Conservation (phyloP, 2,797 vertebrate species). For the Smutsia temminckii region DNA sequence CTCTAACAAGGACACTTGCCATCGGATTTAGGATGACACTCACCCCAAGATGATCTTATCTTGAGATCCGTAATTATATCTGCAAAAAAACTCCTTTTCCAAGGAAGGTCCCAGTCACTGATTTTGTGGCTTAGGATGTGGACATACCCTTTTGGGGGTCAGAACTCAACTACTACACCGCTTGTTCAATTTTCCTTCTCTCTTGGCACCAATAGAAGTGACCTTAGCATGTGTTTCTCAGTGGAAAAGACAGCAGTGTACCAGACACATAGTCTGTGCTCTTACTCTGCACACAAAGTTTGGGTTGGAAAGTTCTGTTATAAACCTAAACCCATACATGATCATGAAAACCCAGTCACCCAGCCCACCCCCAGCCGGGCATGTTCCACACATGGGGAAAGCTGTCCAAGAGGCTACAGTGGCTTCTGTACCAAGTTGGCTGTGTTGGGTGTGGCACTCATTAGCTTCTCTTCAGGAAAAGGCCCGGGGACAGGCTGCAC, state of each 20-base stretch:
- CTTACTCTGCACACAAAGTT: background rate
- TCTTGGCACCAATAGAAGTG: background rate
- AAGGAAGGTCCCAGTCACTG: background rate
- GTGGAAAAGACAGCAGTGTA: fast-evolving
- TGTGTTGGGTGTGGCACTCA: background rate
- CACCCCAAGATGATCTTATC: background rate
- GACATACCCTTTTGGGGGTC: background rate
- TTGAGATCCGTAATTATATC: background rate
- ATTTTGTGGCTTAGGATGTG: background rate
- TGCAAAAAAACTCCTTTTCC: background rate
- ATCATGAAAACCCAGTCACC: background rate
- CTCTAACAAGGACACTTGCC: background rate
- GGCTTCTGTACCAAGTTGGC: fast-evolving
- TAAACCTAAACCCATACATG: background rate
- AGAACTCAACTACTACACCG: background rate
- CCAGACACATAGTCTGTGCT: fast-evolving
- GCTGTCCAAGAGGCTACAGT: background rate
- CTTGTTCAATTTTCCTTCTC: fast-evolving
- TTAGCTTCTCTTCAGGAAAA: background rate
- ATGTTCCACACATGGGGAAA: background rate
- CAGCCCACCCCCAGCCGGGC: background rate
- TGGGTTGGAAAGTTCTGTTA: background rate
- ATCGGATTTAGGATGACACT: background rate
- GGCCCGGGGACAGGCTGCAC: background rate
- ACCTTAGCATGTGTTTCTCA: background rate